Percentiles rank a stretch among this genome's conserved stretches.
Evolutionary conservation across 2,888 invertebrate genomes (phyloP).

Genomic region (Sipha maydis): DNA sequence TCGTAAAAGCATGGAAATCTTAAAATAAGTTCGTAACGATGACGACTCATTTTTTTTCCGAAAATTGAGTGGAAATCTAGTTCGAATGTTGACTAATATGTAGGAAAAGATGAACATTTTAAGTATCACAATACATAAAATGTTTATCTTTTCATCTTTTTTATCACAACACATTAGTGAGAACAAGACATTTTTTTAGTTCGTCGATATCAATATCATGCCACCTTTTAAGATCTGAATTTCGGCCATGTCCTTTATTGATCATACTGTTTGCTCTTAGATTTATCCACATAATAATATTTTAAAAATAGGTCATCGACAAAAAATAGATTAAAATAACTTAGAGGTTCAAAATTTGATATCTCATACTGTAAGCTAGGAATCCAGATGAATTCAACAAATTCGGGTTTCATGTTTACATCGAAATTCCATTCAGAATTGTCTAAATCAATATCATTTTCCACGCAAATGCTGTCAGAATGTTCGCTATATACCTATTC

Average conservation of each 20-base stretch:
- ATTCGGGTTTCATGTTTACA: background rate
- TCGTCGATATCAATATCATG: too few relatives aligned
- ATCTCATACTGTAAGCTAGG: background rate
- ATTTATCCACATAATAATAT: background rate
- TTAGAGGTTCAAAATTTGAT: background rate
- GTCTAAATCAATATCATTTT: too few relatives aligned
- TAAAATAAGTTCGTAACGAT: background rate
- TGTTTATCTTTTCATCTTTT: too few relatives aligned
- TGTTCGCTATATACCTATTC: too few relatives aligned
- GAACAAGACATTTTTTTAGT: background rate
- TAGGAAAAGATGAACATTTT: background rate
- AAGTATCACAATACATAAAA: background rate
- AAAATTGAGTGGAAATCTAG: background rate
- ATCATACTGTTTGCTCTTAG: too few relatives aligned
- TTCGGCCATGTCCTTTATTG: too few relatives aligned
- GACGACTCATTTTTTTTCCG: background rate
- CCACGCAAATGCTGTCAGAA: too few relatives aligned
- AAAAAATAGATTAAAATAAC: too few relatives aligned
- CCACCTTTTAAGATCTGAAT: too few relatives aligned
- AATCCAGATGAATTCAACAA: background rate
- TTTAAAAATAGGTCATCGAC: background rate
- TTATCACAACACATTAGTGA: too few relatives aligned
- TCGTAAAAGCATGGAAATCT: slow-evolving; percentile 14
- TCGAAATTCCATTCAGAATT: background rate
- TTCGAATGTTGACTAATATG: background rate